Evolutionary conservation across 2,797 vertebrate genomes (phyloP), one percentile per base, ranked within the genome.

Genomic region (Megalops cyprinoides): DNA sequence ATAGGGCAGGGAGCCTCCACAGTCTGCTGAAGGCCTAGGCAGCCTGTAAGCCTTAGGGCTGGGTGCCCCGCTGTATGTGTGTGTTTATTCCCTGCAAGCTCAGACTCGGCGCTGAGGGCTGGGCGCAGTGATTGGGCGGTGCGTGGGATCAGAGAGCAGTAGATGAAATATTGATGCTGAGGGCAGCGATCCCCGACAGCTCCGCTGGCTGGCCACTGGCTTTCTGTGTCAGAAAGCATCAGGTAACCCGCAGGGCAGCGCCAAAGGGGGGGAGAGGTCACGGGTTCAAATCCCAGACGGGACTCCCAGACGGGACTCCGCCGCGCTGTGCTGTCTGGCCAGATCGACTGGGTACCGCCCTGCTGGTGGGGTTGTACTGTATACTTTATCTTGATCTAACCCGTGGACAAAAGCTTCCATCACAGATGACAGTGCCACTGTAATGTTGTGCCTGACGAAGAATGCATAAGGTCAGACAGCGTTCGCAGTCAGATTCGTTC

Each of bases 111-210:
- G 44, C 69, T 48, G 51, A 25, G 51, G 48, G 31, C 75, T 23
- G 71, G 9, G 28, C 48, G 46, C 44, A 34, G 28, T 65, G 60
- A 42, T 69, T 37, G 23, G 65, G 5, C 14, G 9, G 34, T 37
- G 65, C 8, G 20, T 39, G 65, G 42, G 34, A 69, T 69, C 79
- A 74, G 76, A 69, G 34, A 37, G 37, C 56, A 25, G 53, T 31
- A 55, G 46, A 55, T 83, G 51, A 83, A 71, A 84, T 77, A 77
- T 76, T 79, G 74, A 80, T 77, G 77, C 42, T 44, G 67, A 14
- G 51, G 62, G 51, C 46, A 28, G 53, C 76, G 39, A 31, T 48
- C 55, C 20, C 25, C 8, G 69, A 78, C 79, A 65, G 62, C n/a
- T 4, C 69, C 56, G n/a, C 37, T 77, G 20, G 23, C 81, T 46